phyloP scores from a whole-genome alignment of 2,888 invertebrate species.

The Phaedon cochleariae region DNA sequence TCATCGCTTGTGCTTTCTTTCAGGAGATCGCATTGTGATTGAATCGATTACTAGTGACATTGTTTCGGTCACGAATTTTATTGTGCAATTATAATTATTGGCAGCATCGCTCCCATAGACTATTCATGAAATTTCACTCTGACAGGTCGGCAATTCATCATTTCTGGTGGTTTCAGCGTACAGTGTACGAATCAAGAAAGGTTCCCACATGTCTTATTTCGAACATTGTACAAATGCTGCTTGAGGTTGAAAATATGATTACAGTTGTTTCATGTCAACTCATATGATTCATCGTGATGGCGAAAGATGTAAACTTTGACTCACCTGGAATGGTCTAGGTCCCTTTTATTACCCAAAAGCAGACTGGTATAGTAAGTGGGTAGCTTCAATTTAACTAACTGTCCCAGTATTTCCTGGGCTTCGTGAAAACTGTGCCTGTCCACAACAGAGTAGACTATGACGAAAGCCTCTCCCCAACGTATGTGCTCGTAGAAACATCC shows the following conservation, averaged over 20 bases:
- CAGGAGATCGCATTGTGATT: conserved; percentile 16
- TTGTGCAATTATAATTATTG: neutral
- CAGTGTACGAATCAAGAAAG: no score
- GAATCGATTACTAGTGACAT: conserved; percentile 23
- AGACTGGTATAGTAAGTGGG: conserved; percentile 81
- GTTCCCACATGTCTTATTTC: no score
- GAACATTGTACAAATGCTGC: no score
- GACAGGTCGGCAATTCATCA: neutral
- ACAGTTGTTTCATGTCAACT: no score
- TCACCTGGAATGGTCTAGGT: conserved; percentile 81
- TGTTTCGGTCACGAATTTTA: conserved; percentile 29
- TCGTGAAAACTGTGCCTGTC: conserved; percentile 79
- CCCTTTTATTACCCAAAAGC: conserved; percentile 81
- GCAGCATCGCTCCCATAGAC: neutral
- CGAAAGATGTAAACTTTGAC: neutral
- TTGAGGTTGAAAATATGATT: no score
- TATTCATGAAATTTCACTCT: neutral
- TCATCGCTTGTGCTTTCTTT: conserved; percentile 24
- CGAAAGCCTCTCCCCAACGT: conserved; percentile 85
- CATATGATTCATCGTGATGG: neutral
- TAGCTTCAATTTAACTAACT: conserved; percentile 75
- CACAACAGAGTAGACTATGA: conserved; percentile 83
- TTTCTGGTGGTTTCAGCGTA: neutral
- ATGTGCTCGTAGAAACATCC: conserved; percentile 80
- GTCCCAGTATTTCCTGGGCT: conserved; percentile 75